Evolutionary conservation across 2,113 vertebrate species (phyloP).

Genomic region (Helogale parvula): DNA sequence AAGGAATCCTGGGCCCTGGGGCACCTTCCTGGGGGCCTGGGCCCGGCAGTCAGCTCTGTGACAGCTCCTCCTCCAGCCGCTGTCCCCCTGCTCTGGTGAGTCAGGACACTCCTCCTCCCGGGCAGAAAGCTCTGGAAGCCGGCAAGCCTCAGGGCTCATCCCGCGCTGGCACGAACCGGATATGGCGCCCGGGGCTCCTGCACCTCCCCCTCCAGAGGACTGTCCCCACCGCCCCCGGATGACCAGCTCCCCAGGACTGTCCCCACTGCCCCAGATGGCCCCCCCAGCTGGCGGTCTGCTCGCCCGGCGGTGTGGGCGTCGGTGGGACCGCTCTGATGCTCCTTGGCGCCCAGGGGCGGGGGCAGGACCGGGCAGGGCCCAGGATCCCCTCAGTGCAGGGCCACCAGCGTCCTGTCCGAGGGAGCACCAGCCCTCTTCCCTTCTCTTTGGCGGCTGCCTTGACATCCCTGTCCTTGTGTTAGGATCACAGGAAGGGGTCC

Average conservation of each 20-base stretch:
- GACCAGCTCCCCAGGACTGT: no score
- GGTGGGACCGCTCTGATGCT: neutral
- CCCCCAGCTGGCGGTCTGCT: no score
- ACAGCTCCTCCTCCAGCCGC: neutral
- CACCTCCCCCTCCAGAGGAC: neutral
- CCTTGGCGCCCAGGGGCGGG: neutral
- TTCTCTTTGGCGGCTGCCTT: neutral
- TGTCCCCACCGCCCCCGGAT: neutral
- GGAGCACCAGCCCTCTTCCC: no score
- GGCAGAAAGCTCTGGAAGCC: neutral
- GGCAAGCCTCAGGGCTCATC: neutral
- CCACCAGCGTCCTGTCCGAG: neutral
- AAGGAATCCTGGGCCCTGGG: neutral
- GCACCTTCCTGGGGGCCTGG: neutral
- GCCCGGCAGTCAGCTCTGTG: neutral
- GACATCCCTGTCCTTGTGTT: neutral
- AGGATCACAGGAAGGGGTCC: neutral
- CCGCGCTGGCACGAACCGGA: rapidly evolving
- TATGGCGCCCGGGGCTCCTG: neutral
- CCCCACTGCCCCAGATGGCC: no score
- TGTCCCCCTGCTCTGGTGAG: rapidly evolving
- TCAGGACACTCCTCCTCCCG: no score
- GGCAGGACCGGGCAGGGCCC: neutral
- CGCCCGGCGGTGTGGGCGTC: neutral
- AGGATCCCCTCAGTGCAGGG: neutral